phyloP scores from a whole-genome alignment of 1,140 invertebrate species.

The Sycophila sp. region DNA sequence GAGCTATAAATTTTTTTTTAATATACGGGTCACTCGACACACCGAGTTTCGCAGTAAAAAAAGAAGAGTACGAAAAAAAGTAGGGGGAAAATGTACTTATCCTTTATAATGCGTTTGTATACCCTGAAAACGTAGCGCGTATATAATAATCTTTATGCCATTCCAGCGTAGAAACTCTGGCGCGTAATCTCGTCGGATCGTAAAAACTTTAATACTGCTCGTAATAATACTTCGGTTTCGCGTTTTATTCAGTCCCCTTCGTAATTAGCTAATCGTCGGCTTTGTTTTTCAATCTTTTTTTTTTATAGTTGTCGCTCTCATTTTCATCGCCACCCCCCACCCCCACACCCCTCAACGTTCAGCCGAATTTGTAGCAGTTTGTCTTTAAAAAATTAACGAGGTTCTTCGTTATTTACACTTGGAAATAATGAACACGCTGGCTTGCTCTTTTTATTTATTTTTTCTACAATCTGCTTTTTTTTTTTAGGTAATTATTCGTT shows the following conservation, averaged over 20 bases:
- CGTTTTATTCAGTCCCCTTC: not conserved
- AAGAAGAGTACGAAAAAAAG: not conserved
- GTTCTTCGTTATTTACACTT: not conserved
- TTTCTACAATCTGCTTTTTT: not conserved
- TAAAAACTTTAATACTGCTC: constrained; percentile 24
- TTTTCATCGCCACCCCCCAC: too few species aligned
- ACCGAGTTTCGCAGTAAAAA: not conserved
- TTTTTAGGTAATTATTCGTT: not conserved
- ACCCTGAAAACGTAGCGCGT: not conserved
- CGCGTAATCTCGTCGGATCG: not conserved
- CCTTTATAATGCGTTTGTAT: too few species aligned
- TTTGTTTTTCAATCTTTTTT: too few species aligned
- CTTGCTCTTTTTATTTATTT: not conserved
- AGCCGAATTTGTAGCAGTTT: too few species aligned
- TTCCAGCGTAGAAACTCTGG: not conserved
- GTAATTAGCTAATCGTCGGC: too few species aligned
- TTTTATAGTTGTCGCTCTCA: not conserved
- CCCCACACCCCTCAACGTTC: too few species aligned
- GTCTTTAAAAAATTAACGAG: not conserved
- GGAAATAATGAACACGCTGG: not conserved
- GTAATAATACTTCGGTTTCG: constrained; percentile 15
- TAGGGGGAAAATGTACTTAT: too few species aligned
- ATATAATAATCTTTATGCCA: not conserved
- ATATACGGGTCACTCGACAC: too few species aligned
- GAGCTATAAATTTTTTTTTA: too few species aligned